phyloP scores from a whole-genome alignment of 2,888 invertebrate genomes.

The Phengaris arion region DNA sequence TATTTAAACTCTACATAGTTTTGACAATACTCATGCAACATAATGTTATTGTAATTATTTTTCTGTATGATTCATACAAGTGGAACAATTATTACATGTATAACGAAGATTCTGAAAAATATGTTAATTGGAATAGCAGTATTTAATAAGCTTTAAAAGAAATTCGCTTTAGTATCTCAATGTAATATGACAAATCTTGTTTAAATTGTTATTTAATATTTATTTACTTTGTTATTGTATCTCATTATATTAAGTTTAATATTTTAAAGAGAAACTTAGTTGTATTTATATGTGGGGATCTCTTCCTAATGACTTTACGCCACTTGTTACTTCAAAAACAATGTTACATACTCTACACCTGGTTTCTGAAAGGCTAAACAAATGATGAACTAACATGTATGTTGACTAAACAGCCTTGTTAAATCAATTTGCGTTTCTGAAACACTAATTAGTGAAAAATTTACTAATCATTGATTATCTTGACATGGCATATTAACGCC shows the following conservation, averaged over 20 bases:
- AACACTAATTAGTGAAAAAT: no score
- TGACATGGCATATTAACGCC: no score
- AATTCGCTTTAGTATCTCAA: background rate
- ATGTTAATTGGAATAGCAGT: slow-evolving; percentile 7
- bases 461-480: no score
- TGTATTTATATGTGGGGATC: background rate
- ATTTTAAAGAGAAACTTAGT: background rate
- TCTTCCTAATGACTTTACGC: background rate
- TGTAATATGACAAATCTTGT: slow-evolving; percentile 4
- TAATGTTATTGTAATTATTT: background rate
- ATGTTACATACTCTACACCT: background rate
- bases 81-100: background rate
- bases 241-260: background rate
- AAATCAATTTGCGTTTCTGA: no score
- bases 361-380: no score
- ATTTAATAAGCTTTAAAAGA: slow-evolving; percentile 21
- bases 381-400: no score
- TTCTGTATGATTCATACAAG: background rate
- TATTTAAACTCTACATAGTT: no score
- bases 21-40: no score
- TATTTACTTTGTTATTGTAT: background rate
- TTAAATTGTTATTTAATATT: background rate
- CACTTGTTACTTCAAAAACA: background rate
- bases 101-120: background rate
- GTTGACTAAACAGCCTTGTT: no score